A percentile compares a stretch with the other conserved stretches of the same genome.
Conservation (phyloP, 2,888 invertebrate species). For the Ariolimax columbianus region DNA sequence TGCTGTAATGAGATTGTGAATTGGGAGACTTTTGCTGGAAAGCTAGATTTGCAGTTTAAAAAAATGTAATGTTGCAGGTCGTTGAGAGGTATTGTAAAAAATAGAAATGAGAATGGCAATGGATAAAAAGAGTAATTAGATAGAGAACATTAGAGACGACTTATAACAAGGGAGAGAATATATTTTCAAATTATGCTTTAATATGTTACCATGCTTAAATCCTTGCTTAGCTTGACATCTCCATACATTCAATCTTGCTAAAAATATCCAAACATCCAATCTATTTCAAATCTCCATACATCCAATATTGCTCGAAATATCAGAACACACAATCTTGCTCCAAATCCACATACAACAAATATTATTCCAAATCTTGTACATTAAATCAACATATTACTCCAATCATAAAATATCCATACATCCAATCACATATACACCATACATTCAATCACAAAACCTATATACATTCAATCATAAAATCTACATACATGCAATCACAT, state of each 20-base stretch:
- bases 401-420: neutral
- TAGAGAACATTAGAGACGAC: no score
- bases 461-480: neutral
- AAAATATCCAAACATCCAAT: neutral
- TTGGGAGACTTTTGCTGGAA: no score
- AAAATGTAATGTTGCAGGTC: no score
- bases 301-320: neutral
- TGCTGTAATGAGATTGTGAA: no score
- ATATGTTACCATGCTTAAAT: no score
- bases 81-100: no score
- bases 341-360: neutral
- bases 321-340: neutral
- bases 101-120: no score
- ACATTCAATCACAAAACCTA: neutral
- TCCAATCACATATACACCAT: neutral
- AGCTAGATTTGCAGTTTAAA: no score
- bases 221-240: neutral
- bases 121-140: no score
- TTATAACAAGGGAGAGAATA: no score
- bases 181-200: no score
- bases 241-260: neutral
- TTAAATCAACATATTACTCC: neutral
- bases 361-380: neutral
- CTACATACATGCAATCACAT: no score
- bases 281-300: neutral